Evolutionary conservation across 2,797 vertebrate genomes (phyloP).

Genomic region (Mormyrops attenuatus): DNA sequence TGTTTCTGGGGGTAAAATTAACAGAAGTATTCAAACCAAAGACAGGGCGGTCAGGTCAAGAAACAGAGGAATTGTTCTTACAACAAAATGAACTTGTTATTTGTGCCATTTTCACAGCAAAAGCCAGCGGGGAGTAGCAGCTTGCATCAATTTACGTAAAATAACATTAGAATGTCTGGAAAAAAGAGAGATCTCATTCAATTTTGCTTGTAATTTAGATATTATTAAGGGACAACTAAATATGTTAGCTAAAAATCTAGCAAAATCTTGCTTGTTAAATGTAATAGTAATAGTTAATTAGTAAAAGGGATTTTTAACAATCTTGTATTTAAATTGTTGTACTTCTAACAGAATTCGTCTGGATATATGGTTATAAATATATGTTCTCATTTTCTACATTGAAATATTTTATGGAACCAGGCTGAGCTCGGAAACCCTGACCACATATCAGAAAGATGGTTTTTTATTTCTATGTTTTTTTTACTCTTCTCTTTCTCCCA

Average conservation of each 20-base stretch:
- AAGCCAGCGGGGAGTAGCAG: background rate
- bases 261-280: background rate
- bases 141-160: slow-evolving; percentile 27
- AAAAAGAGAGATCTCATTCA: background rate
- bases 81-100: slow-evolving; percentile 25
- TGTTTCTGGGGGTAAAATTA: background rate
- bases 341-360: background rate
- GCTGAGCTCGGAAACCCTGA: background rate
- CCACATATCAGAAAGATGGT: background rate
- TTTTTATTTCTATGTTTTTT: background rate
- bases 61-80: slow-evolving; percentile 19
- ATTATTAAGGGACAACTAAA: slow-evolving; percentile 37
- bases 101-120: background rate
- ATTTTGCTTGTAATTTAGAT: slow-evolving; percentile 33
- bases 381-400: background rate
- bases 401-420: slow-evolving; percentile 8
- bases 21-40: background rate
- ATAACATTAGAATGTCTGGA: slow-evolving; percentile 42
- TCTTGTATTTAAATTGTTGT: background rate
- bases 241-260: background rate
- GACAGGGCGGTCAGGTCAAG: slow-evolving; percentile 23
- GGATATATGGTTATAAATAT: background rate
- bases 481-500: background rate
- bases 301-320: background rate
- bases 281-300: background rate